A percentile compares a stretch with the other conserved stretches of the same genome.
Evolutionary conservation across 2,888 invertebrate species (phyloP).

Genomic region (Atethmia centrago): DNA sequence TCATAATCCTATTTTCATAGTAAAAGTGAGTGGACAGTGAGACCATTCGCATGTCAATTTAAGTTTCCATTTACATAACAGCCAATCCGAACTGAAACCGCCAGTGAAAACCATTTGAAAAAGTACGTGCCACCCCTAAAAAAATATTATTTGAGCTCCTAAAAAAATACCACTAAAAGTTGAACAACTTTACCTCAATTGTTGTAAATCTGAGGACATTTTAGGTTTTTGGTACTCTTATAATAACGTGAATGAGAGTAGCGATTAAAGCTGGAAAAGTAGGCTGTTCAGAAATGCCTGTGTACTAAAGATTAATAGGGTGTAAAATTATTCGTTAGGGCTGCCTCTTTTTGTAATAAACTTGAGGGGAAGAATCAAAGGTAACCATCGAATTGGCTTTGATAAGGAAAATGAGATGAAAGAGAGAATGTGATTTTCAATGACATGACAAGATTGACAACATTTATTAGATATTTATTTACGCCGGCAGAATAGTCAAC

Average conservation of each 20-base stretch:
- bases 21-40: constrained; percentile 46
- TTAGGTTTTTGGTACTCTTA: constrained; percentile 25
- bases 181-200: constrained; percentile 40
- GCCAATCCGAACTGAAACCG: constrained; percentile 51
- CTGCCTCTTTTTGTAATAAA: neutral
- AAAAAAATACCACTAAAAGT: constrained; percentile 47
- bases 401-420: constrained; percentile 6
- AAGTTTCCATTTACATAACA: constrained; percentile 58
- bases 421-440: neutral
- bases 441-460: constrained; percentile 4
- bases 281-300: constrained; percentile 44
- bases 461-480: neutral
- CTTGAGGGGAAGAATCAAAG: constrained; percentile 10
- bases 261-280: constrained; percentile 50
- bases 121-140: constrained; percentile 49
- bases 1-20: constrained; percentile 46
- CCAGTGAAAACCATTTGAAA: constrained; percentile 40
- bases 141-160: constrained; percentile 47
- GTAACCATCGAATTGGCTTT: constrained; percentile 14
- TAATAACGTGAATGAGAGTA: constrained; percentile 33
- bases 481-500: too few relatives aligned
- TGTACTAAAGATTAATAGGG: constrained; percentile 67
- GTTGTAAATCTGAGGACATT: constrained; percentile 47
- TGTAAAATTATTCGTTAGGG: constrained; percentile 66
- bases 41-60: constrained; percentile 53